Evolutionary conservation across 2,113 vertebrate species (phyloP).

Genomic region (Epinephelus cyanopodus): DNA sequence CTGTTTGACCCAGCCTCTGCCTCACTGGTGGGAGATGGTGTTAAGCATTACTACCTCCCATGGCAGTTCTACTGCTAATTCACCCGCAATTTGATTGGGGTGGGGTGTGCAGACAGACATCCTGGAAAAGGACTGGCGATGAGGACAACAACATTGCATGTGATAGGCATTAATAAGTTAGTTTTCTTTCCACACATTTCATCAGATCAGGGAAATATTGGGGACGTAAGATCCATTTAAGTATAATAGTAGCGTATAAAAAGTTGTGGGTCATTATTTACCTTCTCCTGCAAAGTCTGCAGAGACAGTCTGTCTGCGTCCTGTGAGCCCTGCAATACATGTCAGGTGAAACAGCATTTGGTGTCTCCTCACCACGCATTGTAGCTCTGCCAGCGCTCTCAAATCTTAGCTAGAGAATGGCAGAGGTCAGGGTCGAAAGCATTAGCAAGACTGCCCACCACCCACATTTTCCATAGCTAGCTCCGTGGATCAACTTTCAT

Average conservation of each 20-base stretch:
- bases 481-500: slow-evolving; percentile 76
- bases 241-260: neutral
- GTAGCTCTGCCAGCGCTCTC: slow-evolving; percentile 40
- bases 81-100: slow-evolving; percentile 32
- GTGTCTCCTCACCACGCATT: slow-evolving; percentile 19
- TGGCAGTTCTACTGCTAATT: slow-evolving; percentile 48
- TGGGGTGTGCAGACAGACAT: slow-evolving; percentile 35
- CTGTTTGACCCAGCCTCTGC: slow-evolving; percentile 34
- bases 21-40: slow-evolving; percentile 51
- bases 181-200: neutral
- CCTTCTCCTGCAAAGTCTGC: slow-evolving; percentile 16
- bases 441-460: slow-evolving; percentile 62
- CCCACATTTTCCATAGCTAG: slow-evolving; percentile 74
- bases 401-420: slow-evolving; percentile 56
- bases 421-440: slow-evolving; percentile 77
- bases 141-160: neutral
- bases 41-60: slow-evolving; percentile 44
- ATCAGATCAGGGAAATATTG: neutral
- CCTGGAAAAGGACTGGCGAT: slow-evolving; percentile 3
- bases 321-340: slow-evolving; percentile 31
- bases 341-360: slow-evolving; percentile 22
- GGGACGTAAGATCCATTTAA: neutral
- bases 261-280: neutral
- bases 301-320: slow-evolving; percentile 34
- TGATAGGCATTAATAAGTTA: neutral